These are phyloP conservation scores for Kuschelorhynchus macadamiae DNA, from an alignment of 2,888 invertebrate species.

Conservation along the genomic window DNA sequence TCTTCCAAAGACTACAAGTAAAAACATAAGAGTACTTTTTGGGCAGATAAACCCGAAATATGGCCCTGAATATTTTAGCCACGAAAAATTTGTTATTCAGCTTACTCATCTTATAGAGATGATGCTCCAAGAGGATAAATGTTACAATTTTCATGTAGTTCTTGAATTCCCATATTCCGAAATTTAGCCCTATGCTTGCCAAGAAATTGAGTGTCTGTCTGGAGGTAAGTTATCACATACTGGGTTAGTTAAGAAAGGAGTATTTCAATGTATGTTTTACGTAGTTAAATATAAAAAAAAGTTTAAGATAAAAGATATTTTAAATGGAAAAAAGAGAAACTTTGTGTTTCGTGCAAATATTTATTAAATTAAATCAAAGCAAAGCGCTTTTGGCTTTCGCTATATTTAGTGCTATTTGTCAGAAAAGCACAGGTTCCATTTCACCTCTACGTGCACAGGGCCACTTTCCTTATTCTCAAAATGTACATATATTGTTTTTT, in stretches of 20 bases:
- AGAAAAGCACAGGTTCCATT: no score
- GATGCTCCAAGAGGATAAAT: neutral
- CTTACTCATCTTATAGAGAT: neutral
- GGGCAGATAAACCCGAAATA: neutral
- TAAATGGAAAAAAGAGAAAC: neutral
- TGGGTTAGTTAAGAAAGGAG: no score
- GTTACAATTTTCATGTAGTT: neutral
- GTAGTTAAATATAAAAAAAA: no score
- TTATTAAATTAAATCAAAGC: no score
- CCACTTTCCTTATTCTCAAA: no score
- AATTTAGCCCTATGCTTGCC: slow-evolving; percentile 34
- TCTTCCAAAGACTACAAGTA: slow-evolving; percentile 35
- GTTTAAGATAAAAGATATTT: neutral
- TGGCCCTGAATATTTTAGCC: slow-evolving; percentile 13
- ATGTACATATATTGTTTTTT: no score
- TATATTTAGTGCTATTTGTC: no score
- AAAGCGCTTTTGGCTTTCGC: no score
- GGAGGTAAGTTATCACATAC: neutral
- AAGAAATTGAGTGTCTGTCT: slow-evolving; percentile 23
- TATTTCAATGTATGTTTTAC: no score
- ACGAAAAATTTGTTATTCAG: neutral
- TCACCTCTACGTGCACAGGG: no score
- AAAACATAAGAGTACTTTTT: slow-evolving; percentile 27
- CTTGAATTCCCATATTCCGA: slow-evolving; percentile 22
- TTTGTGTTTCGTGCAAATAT: no score